Evolutionary conservation across 2,888 invertebrate species (phyloP).

Genomic region (Latrodectus hesperus): DNA sequence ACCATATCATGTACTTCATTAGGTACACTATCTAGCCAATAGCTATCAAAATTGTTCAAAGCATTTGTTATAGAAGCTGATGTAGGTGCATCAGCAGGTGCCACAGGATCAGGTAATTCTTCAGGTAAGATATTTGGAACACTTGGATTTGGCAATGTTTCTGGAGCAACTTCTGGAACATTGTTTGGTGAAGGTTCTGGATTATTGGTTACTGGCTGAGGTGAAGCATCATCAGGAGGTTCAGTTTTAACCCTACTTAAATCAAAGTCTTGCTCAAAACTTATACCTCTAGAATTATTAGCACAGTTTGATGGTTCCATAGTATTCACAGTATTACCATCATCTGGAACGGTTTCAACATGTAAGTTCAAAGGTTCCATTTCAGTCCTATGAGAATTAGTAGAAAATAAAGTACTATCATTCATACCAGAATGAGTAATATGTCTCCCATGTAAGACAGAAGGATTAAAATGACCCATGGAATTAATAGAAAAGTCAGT

Average conservation of each 20-base stretch:
- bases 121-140: neutral
- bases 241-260: slow-evolving; percentile 1
- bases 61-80: slow-evolving; percentile 37
- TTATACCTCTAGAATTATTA: neutral
- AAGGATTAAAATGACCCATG: too few species aligned
- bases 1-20: slow-evolving; percentile 52
- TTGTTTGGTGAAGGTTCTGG: neutral
- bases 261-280: neutral
- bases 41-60: slow-evolving; percentile 61
- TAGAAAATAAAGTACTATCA: too few species aligned
- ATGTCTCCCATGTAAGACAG: too few species aligned
- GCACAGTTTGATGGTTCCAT: neutral
- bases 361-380: neutral
- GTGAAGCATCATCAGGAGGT: neutral
- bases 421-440: too few species aligned
- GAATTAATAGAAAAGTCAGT: too few species aligned
- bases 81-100: slow-evolving; percentile 8
- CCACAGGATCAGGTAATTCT: neutral
- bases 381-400: neutral
- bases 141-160: neutral
- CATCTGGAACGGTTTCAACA: neutral
- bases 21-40: slow-evolving; percentile 52
- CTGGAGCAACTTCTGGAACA: neutral
- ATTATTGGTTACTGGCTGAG: neutral
- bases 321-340: neutral